Conservation (phyloP, 1,140 invertebrate genomes). For the Rhopalosiphum maidis region DNA sequence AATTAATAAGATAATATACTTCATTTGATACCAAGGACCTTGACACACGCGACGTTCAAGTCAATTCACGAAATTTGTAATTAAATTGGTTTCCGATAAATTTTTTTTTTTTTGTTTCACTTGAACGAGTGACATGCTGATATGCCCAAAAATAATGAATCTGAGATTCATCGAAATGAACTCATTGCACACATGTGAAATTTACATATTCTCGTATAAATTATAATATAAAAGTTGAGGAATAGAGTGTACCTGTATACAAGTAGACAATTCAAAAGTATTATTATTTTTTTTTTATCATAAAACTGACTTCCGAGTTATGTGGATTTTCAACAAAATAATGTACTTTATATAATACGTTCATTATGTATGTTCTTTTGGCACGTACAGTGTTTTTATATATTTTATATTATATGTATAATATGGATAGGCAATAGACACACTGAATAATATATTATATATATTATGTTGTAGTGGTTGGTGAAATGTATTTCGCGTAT, state of each 20-base stretch:
- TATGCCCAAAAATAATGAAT: neutral
- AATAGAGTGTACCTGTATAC: neutral
- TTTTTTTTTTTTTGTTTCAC: neutral
- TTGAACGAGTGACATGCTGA: neutral
- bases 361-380: neutral
- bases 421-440: neutral
- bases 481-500: neutral
- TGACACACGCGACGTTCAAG: neutral
- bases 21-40: neutral
- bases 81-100: neutral
- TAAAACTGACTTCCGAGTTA: neutral
- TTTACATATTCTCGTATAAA: neutral
- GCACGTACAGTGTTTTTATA: too few relatives aligned
- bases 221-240: neutral
- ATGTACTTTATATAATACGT: neutral
- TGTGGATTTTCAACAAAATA: neutral
- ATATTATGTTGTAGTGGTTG: neutral
- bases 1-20: neutral
- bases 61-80: neutral
- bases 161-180: neutral
- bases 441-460: neutral
- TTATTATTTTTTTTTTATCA: neutral
- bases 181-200: neutral
- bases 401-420: neutral
- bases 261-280: neutral